These are phyloP conservation scores for Sapajus apella DNA, from an alignment of 2,113 vertebrate genomes.

Conservation along the genomic window DNA sequence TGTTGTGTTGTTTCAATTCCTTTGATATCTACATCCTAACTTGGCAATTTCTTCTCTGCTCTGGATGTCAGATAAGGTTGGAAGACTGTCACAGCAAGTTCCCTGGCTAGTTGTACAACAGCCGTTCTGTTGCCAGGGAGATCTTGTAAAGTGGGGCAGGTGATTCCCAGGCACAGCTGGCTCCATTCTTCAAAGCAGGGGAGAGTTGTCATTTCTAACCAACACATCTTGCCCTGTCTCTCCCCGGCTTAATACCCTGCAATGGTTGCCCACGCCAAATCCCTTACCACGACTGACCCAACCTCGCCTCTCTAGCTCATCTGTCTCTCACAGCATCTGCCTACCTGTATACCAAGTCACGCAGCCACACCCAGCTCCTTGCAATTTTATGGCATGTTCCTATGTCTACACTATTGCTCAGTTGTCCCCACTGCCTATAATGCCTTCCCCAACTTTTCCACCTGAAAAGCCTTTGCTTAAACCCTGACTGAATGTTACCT, in stretches of 20 bases:
- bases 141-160: neutral
- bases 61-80: neutral
- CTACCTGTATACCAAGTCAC: neutral
- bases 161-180: neutral
- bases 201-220: neutral
- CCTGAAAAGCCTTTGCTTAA: neutral
- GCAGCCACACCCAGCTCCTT: neutral
- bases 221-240: neutral
- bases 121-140: neutral
- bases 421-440: neutral
- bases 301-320: neutral
- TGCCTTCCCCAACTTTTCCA: neutral
- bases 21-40: neutral
- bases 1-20: neutral
- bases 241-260: neutral
- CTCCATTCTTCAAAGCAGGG: neutral
- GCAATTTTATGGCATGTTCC: neutral
- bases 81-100: neutral
- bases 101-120: neutral
- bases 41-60: neutral
- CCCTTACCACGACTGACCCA: neutral
- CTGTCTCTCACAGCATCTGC: neutral
- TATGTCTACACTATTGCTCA: neutral
- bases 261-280: neutral
- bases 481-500: neutral